Percentiles rank a stretch among this genome's conserved stretches.
These are phyloP conservation scores for Ceyx melanurus DNA, from an alignment of 2,113 vertebrate genomes.

Conservation along the genomic window DNA sequence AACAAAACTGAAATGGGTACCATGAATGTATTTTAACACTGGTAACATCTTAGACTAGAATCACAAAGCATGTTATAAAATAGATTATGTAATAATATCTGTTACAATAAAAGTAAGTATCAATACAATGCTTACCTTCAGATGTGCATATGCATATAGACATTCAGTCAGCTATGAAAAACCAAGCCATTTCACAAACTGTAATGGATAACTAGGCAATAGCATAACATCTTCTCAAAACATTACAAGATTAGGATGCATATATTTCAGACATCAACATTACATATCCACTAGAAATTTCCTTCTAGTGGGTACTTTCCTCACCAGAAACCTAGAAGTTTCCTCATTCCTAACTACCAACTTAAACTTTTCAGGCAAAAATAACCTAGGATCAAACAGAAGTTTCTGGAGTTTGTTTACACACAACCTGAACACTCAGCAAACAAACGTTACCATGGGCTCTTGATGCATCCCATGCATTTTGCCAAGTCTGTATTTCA, in stretches of 20 bases:
- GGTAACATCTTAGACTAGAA: background rate
- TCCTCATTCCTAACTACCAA: background rate
- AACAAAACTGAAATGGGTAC: background rate
- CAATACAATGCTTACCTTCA: background rate
- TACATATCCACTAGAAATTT: background rate
- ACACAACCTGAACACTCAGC: background rate
- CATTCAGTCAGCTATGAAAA: background rate
- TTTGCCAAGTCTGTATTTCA: background rate
- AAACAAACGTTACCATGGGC: background rate
- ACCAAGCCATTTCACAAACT: background rate
- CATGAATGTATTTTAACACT: background rate
- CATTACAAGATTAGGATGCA: background rate
- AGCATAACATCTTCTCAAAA: background rate
- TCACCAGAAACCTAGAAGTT: background rate
- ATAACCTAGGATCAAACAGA: background rate
- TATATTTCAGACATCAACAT: background rate
- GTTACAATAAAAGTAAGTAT: background rate
- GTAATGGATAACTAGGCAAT: background rate
- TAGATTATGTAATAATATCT: background rate
- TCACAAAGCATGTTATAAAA: background rate
- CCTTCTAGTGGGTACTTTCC: background rate
- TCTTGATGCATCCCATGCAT: background rate
- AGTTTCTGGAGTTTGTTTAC: background rate
- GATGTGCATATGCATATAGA: background rate
- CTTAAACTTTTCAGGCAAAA: background rate